phyloP scores from a whole-genome alignment of 2,113 vertebrate species.

The Serilophus lunatus region DNA sequence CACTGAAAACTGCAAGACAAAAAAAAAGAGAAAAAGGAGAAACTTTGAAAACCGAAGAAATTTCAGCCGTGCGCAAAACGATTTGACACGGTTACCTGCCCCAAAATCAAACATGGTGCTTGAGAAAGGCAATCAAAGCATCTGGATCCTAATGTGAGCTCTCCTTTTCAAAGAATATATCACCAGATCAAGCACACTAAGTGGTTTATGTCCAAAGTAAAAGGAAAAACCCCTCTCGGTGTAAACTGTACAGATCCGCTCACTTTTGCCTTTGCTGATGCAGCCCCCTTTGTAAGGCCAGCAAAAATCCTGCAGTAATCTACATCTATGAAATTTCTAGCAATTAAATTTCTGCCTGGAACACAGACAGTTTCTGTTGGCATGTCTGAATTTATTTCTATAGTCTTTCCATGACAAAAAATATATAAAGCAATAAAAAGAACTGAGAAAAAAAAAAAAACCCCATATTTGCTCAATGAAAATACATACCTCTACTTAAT shows the following conservation, averaged over 20 bases:
- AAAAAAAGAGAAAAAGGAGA: background rate
- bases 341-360: background rate
- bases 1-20: slow-evolving; percentile 90
- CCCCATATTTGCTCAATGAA: background rate
- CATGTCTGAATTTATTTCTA: background rate
- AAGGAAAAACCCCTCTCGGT: background rate
- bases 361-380: background rate
- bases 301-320: background rate
- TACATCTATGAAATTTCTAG: background rate
- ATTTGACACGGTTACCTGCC: background rate
- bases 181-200: background rate
- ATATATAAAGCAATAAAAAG: background rate
- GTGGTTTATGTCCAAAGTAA: background rate
- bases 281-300: background rate
- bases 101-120: background rate
- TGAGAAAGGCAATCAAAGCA: background rate
- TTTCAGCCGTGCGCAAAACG: background rate
- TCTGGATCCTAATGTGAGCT: background rate
- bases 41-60: background rate
- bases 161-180: background rate
- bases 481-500: background rate
- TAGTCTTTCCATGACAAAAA: background rate
- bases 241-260: background rate
- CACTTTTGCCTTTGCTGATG: background rate
- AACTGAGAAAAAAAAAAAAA: background rate